Evolutionary conservation across 30 jellyfish, hydroid and myxozoan genomes (phyloP).

Genomic region (Chrysaora quinquecirrha): DNA sequence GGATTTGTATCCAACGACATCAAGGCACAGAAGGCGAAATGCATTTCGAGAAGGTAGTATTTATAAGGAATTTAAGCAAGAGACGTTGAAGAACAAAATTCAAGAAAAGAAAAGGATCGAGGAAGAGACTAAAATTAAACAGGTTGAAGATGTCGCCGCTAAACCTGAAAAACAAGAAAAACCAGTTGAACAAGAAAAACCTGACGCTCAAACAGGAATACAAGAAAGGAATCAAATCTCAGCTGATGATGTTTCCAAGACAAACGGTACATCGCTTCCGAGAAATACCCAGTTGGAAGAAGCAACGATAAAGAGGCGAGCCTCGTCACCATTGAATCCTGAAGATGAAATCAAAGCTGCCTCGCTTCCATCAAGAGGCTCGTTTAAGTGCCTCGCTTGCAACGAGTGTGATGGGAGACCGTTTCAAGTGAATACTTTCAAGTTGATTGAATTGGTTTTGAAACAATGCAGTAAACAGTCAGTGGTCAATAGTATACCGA

Average conservation of each 20-base stretch:
- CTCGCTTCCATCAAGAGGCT: background rate
- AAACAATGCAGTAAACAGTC: slow-evolving; percentile 1
- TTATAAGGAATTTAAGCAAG: background rate
- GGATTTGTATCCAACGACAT: background rate
- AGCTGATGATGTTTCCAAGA: background rate
- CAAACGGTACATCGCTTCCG: background rate
- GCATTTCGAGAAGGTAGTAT: slow-evolving; percentile 4
- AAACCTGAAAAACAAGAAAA: background rate
- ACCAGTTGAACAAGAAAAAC: background rate
- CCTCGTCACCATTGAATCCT: too few species aligned
- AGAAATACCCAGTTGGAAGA: background rate
- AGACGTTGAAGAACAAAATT: background rate
- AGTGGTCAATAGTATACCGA: background rate
- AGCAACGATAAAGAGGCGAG: background rate
- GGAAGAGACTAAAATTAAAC: too few species aligned
- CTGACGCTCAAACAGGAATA: background rate
- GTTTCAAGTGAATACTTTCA: slow-evolving; percentile 29
- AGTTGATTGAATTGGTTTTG: slow-evolving; percentile 26
- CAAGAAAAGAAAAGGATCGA: background rate
- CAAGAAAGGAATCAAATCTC: background rate
- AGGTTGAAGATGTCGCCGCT: too few species aligned
- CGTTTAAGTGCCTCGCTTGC: slow-evolving; percentile 19
- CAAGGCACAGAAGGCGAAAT: background rate
- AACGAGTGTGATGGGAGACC: slow-evolving; percentile 13
- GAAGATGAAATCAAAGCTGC: background rate